These are phyloP conservation scores for Agrilus mali DNA, from an alignment of 2,888 invertebrate species.

Conservation along the genomic window DNA sequence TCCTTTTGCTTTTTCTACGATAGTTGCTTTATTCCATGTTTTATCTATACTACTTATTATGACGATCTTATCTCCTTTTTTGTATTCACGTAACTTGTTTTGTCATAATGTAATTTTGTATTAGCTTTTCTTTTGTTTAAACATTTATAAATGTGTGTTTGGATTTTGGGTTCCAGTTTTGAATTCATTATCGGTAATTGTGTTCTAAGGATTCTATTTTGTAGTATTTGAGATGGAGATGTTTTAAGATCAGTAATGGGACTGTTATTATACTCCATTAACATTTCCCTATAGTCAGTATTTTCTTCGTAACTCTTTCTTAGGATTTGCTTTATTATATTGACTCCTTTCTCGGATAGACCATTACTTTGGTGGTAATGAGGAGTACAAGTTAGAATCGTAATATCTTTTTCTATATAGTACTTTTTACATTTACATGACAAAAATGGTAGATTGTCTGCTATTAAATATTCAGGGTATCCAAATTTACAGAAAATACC, in stretches of 20 bases:
- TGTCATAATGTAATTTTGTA: slow-evolving; percentile 6
- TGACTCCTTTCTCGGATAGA: slow-evolving; percentile 10
- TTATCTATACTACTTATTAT: slow-evolving; percentile 12
- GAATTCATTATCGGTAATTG: slow-evolving; percentile 8
- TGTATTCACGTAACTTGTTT: slow-evolving; percentile 1
- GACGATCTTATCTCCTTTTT: slow-evolving; percentile 10
- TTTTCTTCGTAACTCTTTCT: slow-evolving; percentile 11
- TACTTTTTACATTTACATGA: slow-evolving; percentile 12
- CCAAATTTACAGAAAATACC: slow-evolving; percentile 14
- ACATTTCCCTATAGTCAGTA: slow-evolving; percentile 10
- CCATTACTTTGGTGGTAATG: slow-evolving; percentile 13
- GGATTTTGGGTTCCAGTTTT: slow-evolving; percentile 12
- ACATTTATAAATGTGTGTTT: slow-evolving; percentile 6
- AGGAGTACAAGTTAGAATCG: slow-evolving; percentile 9
- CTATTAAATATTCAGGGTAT: slow-evolving; percentile 17
- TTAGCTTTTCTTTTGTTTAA: slow-evolving; percentile 2
- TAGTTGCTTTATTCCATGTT: no score
- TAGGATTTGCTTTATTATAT: slow-evolving; percentile 16
- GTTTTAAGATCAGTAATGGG: no score
- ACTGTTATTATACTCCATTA: slow-evolving; percentile 14
- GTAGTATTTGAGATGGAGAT: slow-evolving; percentile 14
- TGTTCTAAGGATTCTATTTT: slow-evolving; percentile 11
- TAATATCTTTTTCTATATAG: slow-evolving; percentile 11
- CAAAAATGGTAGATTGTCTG: slow-evolving; percentile 16
- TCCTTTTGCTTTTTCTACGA: slow-evolving; percentile 9